These are phyloP conservation scores for Hyppa rectilinea DNA, from an alignment of 2,888 invertebrate species.

Conservation along the genomic window DNA sequence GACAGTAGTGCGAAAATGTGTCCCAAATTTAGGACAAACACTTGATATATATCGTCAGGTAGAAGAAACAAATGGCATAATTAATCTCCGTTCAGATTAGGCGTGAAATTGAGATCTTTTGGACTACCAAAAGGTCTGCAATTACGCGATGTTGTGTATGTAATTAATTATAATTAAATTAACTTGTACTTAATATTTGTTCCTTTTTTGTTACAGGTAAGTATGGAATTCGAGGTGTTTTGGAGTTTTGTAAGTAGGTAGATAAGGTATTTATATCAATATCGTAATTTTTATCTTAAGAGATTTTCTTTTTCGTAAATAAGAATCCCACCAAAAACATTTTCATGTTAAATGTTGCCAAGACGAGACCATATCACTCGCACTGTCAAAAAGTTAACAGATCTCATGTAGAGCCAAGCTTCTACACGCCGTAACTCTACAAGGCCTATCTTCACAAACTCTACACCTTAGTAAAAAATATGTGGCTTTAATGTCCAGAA, in stretches of 20 bases:
- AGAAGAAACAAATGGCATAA: constrained; percentile 22
- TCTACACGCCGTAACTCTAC: no score
- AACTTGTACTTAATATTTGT: constrained; percentile 11
- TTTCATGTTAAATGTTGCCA: no score
- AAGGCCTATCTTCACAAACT: no score
- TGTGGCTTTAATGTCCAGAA: no score
- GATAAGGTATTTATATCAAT: neutral
- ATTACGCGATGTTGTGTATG: constrained; percentile 17
- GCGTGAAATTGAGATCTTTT: constrained; percentile 25
- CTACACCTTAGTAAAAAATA: no score
- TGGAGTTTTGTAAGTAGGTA: constrained; percentile 33
- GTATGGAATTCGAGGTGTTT: constrained; percentile 35
- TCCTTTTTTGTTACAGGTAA: constrained; percentile 55
- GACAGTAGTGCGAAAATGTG: neutral
- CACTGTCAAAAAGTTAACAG: no score
- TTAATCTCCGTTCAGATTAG: constrained; percentile 26
- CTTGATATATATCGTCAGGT: constrained; percentile 27
- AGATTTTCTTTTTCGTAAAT: neutral
- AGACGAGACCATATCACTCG: no score
- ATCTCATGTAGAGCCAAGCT: no score
- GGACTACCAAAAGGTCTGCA: no score
- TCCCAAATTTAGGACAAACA: neutral
- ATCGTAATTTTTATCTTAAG: neutral
- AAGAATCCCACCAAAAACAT: no score
- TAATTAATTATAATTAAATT: constrained; percentile 37